These are phyloP conservation scores for Drosophila vallismaia DNA, from an alignment of 2,888 invertebrate genomes.

Conservation along the genomic window DNA sequence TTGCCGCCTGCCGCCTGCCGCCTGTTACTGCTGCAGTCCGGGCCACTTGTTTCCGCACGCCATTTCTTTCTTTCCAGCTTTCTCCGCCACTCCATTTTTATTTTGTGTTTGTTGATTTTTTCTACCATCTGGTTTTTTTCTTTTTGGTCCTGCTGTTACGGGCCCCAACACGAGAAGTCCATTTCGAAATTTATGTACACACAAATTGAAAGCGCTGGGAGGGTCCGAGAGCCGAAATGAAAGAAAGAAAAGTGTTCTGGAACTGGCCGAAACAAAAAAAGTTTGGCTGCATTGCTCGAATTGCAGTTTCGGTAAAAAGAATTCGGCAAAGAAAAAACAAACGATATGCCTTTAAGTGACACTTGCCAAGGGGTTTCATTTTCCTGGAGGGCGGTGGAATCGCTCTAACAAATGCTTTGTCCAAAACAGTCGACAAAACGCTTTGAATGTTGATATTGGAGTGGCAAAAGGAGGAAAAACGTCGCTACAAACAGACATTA, in stretches of 20 bases:
- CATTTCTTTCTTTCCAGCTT: slow-evolving; percentile 49
- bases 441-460: slow-evolving; percentile 27
- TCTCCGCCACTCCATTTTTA: slow-evolving; percentile 40
- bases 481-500: neutral
- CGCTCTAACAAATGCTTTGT: slow-evolving; percentile 38
- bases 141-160: slow-evolving; percentile 30
- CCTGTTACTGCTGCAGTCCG: slow-evolving; percentile 33
- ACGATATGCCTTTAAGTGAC: slow-evolving; percentile 56
- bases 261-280: slow-evolving; percentile 19
- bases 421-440: slow-evolving; percentile 41
- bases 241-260: slow-evolving; percentile 40
- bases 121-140: slow-evolving; percentile 18
- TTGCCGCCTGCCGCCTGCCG: slow-evolving; percentile 18
- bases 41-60: slow-evolving; percentile 60
- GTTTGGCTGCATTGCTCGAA: slow-evolving; percentile 61
- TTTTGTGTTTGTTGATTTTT: slow-evolving; percentile 26
- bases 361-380: slow-evolving; percentile 45
- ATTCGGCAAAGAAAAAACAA: slow-evolving; percentile 26
- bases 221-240: slow-evolving; percentile 23
- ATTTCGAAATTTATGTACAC: slow-evolving; percentile 78
- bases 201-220: slow-evolving; percentile 69
- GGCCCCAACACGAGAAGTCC: slow-evolving; percentile 73
- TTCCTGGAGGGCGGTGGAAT: slow-evolving; percentile 3
- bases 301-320: slow-evolving; percentile 41
- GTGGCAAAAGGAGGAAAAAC: neutral